phyloP scores from a whole-genome alignment of 2,113 vertebrate species.

The Eidolon helvum region DNA sequence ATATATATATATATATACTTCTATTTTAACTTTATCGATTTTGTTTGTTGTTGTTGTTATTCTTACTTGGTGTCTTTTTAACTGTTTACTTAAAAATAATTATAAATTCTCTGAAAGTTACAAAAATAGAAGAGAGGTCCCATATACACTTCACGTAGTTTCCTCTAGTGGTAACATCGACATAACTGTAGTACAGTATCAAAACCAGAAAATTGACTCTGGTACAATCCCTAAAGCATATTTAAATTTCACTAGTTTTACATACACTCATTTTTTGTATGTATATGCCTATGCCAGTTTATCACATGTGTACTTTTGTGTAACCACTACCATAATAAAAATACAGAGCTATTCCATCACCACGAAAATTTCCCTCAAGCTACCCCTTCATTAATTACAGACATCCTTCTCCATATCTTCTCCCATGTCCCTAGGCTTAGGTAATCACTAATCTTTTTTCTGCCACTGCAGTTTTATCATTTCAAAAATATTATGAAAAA shows the following conservation, averaged over 20 bases:
- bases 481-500: neutral
- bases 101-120: neutral
- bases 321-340: neutral
- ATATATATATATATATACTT: neutral
- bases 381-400: neutral
- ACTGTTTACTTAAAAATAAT: neutral
- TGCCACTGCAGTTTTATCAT: neutral
- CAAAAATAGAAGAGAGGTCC: neutral
- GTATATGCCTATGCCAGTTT: neutral
- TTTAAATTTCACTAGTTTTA: neutral
- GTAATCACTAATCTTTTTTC: neutral
- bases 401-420: neutral
- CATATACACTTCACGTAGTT: neutral
- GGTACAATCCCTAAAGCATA: neutral
- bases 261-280: neutral
- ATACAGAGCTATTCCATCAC: neutral
- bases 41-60: neutral
- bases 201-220: neutral
- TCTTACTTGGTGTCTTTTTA: neutral
- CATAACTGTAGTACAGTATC: neutral
- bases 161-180: neutral
- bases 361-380: neutral
- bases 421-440: neutral
- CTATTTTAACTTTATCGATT: neutral
- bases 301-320: neutral